Evolutionary conservation across 2,797 vertebrate species (phyloP).

Genomic region (Tachyglossus aculeatus): DNA sequence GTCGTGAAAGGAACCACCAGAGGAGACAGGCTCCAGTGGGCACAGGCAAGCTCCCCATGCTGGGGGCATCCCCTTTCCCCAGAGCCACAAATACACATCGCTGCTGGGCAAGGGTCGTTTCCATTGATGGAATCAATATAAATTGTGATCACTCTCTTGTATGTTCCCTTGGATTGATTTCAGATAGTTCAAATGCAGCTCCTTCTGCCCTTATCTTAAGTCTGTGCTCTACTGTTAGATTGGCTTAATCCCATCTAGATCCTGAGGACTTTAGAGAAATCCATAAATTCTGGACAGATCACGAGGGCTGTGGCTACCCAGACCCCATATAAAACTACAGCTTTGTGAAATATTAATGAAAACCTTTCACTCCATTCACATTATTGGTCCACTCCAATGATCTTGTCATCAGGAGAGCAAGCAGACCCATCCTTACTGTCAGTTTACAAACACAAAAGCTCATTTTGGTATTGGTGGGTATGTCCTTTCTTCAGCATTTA

Average conservation of each 20-base stretch:
- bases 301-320: not conserved
- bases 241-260: not conserved
- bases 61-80: slow-evolving; percentile 2
- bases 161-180: slow-evolving; percentile 45
- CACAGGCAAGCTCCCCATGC: not conserved
- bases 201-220: slow-evolving; percentile 8
- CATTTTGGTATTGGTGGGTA: not conserved
- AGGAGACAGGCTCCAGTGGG: not conserved
- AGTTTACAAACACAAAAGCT: not conserved
- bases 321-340: not conserved
- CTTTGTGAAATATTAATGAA: not conserved
- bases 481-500: not conserved
- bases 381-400: not conserved
- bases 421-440: not conserved
- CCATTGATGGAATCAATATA: slow-evolving; percentile 25
- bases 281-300: not conserved
- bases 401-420: not conserved
- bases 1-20: slow-evolving; percentile 15
- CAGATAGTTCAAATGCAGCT: slow-evolving; percentile 3
- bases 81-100: slow-evolving; percentile 8
- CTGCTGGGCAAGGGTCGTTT: slow-evolving; percentile 24
- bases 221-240: not conserved
- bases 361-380: not conserved
- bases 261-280: slow-evolving; percentile 4
- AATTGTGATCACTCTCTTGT: slow-evolving; percentile 34